These are phyloP conservation scores for Phylloscopus trochiloides DNA, from an alignment of 2,113 vertebrate species.

Conservation along the genomic window DNA sequence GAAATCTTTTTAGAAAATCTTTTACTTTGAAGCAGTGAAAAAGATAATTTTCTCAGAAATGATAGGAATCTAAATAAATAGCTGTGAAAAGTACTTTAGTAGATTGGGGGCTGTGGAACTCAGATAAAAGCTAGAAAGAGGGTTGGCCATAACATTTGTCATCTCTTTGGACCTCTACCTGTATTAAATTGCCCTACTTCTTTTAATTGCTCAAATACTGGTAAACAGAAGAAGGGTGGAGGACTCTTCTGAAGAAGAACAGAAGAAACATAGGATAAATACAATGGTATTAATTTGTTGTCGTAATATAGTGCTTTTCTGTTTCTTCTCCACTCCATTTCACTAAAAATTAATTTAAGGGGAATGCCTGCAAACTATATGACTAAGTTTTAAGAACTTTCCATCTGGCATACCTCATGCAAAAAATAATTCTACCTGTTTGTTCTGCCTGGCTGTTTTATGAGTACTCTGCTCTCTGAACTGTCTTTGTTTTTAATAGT, in stretches of 20 bases:
- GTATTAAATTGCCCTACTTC: background rate
- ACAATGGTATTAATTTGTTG: background rate
- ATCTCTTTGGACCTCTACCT: background rate
- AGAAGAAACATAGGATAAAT: background rate
- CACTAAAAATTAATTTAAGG: background rate
- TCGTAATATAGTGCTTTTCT: background rate
- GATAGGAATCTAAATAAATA: background rate
- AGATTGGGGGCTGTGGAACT: background rate
- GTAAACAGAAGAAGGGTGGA: background rate
- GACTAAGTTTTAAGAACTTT: background rate
- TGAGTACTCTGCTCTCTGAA: background rate
- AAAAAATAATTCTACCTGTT: conserved; percentile 8
- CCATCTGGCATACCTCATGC: background rate
- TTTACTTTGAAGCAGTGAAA: background rate
- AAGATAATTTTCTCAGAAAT: background rate
- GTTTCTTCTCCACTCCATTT: background rate
- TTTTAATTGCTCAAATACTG: background rate
- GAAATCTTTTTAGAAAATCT: background rate
- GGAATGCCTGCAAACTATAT: background rate
- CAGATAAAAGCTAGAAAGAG: background rate
- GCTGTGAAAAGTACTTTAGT: background rate
- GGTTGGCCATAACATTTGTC: fast-evolving
- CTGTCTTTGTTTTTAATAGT: conserved; percentile 25
- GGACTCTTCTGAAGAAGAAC: background rate
- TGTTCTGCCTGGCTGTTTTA: conserved; percentile 4